Evolutionary conservation across 2,888 invertebrate genomes (phyloP).

Genomic region (Hirtodrosophila duncani): DNA sequence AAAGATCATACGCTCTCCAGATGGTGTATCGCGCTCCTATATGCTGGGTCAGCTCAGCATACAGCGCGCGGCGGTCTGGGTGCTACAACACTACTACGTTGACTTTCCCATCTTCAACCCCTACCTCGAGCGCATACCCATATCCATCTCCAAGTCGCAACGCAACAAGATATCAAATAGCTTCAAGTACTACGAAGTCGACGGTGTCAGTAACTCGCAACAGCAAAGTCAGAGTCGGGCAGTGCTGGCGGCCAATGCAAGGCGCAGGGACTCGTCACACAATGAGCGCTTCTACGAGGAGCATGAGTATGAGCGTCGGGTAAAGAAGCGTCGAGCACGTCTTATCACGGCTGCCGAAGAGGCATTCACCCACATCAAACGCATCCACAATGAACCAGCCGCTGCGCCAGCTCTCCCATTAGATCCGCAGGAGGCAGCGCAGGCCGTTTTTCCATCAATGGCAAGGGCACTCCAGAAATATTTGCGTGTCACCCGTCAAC

Average conservation of each 20-base stretch:
- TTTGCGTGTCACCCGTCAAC: slow-evolving; percentile 95
- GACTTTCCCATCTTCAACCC: slow-evolving; percentile 98
- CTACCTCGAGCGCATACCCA: slow-evolving; percentile 93
- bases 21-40: slow-evolving; percentile 93
- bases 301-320: slow-evolving; percentile 95
- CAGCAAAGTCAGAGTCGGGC: slow-evolving; percentile 86
- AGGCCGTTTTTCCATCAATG: slow-evolving; percentile 98
- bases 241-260: slow-evolving; percentile 86
- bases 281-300: slow-evolving; percentile 99
- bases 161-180: slow-evolving; percentile 86
- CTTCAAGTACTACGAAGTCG: slow-evolving; percentile 98
- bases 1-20: slow-evolving; percentile 95
- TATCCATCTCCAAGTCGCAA: slow-evolving; percentile 89
- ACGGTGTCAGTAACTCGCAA: slow-evolving; percentile 85
- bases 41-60: slow-evolving; percentile 94
- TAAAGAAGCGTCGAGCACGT: slow-evolving; percentile 92
- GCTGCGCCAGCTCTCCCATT: slow-evolving; percentile 91
- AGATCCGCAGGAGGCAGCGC: slow-evolving; percentile 97
- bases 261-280: slow-evolving; percentile 93
- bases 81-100: slow-evolving; percentile 95
- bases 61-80: slow-evolving; percentile 96
- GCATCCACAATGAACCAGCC: slow-evolving; percentile 85
- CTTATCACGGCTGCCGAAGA: slow-evolving; percentile 97
- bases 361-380: slow-evolving; percentile 97
- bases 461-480: slow-evolving; percentile 97